Percentiles rank a stretch among this genome's conserved stretches.
These are phyloP conservation scores for Patagioenas fasciata DNA, from an alignment of 2,113 vertebrate species.

Conservation along the genomic window DNA sequence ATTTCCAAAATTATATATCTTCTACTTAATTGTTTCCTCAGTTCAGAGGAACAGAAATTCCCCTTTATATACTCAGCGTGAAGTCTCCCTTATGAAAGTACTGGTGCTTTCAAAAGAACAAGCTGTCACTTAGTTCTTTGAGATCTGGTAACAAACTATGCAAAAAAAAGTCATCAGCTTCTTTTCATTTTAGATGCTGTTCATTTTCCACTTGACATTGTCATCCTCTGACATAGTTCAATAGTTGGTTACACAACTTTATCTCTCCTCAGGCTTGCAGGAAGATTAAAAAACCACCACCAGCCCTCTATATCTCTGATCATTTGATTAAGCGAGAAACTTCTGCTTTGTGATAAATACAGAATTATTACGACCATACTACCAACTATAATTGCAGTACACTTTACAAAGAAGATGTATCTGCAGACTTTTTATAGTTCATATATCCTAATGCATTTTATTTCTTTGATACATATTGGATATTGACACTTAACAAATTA, in stretches of 20 bases:
- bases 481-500: neutral
- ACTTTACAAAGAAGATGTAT: neutral
- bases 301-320: neutral
- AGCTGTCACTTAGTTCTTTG: neutral
- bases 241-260: neutral
- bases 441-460: neutral
- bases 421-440: neutral
- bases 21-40: neutral
- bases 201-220: accelerated
- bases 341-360: neutral
- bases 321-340: neutral
- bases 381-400: neutral
- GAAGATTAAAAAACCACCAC: neutral
- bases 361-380: neutral
- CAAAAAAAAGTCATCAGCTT: neutral
- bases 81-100: neutral
- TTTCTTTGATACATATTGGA: neutral
- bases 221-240: neutral
- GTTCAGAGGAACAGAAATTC: neutral
- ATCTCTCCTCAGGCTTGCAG: neutral
- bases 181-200: neutral
- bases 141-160: neutral
- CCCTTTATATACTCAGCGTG: neutral
- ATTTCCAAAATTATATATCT: neutral
- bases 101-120: neutral